Conservation (phyloP, 2,888 invertebrate genomes). For the Himalopsyche anomala region DNA sequence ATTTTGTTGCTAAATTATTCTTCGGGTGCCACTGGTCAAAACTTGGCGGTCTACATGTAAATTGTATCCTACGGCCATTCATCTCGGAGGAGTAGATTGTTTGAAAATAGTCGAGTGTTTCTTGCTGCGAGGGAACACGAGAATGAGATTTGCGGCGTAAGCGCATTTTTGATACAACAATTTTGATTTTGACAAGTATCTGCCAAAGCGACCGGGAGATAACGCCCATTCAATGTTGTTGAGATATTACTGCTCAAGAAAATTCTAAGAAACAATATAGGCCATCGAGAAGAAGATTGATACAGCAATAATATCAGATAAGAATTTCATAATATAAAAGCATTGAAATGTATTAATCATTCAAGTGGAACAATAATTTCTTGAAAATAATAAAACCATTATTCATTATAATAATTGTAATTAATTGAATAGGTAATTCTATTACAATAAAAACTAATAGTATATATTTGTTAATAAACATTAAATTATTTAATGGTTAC, state of each 20-base stretch:
- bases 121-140: not conserved
- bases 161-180: constrained; percentile 17
- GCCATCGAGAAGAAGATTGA: not conserved
- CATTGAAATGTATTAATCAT: too few relatives aligned
- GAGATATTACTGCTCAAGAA: not conserved
- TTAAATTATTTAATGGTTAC: too few relatives aligned
- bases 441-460: too few relatives aligned
- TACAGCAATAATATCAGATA: not conserved
- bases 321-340: too few relatives aligned
- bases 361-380: too few relatives aligned
- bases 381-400: too few relatives aligned
- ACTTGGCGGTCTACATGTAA: constrained; percentile 56
- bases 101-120: constrained; percentile 31
- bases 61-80: constrained; percentile 61
- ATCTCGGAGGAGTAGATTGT: constrained; percentile 48
- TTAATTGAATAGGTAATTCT: too few relatives aligned
- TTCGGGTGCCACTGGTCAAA: constrained; percentile 19
- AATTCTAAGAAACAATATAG: not conserved
- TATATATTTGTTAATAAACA: too few relatives aligned
- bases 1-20: too few relatives aligned
- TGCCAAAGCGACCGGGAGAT: not conserved
- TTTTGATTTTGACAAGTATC: constrained; percentile 24
- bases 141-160: not conserved
- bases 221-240: not conserved
- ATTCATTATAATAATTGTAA: too few relatives aligned